Base-by-base conservation (phyloP, 1,140 invertebrate genomes). In the Zaprionus inermis region DNA sequence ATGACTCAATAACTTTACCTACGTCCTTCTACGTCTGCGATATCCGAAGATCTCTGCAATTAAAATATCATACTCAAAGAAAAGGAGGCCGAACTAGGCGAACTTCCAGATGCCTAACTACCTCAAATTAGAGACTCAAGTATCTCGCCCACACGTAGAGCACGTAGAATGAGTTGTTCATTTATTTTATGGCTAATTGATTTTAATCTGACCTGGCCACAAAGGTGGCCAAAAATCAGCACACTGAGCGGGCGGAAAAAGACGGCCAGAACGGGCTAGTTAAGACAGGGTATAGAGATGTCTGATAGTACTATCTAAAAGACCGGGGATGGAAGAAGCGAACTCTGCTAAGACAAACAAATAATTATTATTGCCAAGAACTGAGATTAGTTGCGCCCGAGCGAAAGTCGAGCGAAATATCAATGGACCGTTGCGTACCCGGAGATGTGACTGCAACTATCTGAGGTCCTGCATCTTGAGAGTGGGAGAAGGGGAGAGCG, bases 181-280 rank as follows among this genome's bases (percentile, higher is more conserved):
- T 81, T 89, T 84, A 76, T 81, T 89, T 84, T 70, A 80, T 88
- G 83, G 73, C 83, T 89, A 88, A 88, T 89, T 89, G 83, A 88
- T 88, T 80, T 65, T 77, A 72, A 88, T 88, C 83, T 88, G 74
- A 60, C 65, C 65, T 4, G 18, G 65, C 72, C 68, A 66, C 80
- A 72, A 65, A 32, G 84, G 77, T 89, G 83, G 84, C 69, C 83
- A 73, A 79, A 60, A 89, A 88, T 88, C 83, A 83, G 83, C 79
- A 89, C 83, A 83, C 84, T 78, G 72, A 71, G 78, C 74, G 61
- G 28, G 14, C n/a, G 34, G 32, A 54, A 66, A 77, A 78, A 73
- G 59, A n/a, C n/a, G n/a, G 58, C 69, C 56, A 70, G n/a, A n/a
- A n/a, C n/a, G n/a, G n/a, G n/a, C n/a, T n/a, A n/a, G n/a, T n/a